Evolutionary conservation across 2,888 invertebrate species (phyloP), one percentile per base, ranked within the genome.

Genomic region (Zaprionus lineosus): DNA sequence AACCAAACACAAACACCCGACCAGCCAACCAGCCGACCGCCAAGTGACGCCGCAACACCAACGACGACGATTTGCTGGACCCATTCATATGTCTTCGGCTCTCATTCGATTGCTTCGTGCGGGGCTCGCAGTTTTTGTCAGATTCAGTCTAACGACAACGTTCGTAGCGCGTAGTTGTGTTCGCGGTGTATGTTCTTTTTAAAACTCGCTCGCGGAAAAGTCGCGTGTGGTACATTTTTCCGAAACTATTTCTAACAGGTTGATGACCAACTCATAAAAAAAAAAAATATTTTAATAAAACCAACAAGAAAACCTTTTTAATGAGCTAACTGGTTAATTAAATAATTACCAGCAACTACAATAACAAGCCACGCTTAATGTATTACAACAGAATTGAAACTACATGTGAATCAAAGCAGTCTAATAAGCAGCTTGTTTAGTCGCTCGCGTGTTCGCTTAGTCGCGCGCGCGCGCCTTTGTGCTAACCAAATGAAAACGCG

Each of bases 101-200:
- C 36, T 18, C 9, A n/a, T n/a, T 19, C 37, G 26, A 51, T 28
- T 62, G 64, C 75, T 70, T 61, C 72, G 64, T 63, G 47, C 11
- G 16, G 16, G 60, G 56, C 28, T 59, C 43, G 57, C 39, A 31
- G 47, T 43, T 37, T 28, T 36, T 36, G 43, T 14, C 29, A 33
- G 43, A 41, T 60, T 85, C 74, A 88, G 87, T 88, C 82, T 71
- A 62, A 70, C 81, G 83, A 71, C 73, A 61, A 69, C 70, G 61
- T 62, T 87, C 78, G 87, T 84, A 65, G 71, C 77, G 77, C 74
- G 67, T 74, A 84, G 87, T 83, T 74, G 82, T 64, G 65, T 24
- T 57, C n/a, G 11, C 9, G 15, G 19, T 12, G 8, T 9, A 8
- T 11, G 37, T 8, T 14, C 9, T 0, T 12, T 21, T 7, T 18